A percentile compares a stretch with the other conserved stretches of the same genome.
phyloP scores from a whole-genome alignment of 2,888 invertebrate species.

The Dicranocentrus wangi region DNA sequence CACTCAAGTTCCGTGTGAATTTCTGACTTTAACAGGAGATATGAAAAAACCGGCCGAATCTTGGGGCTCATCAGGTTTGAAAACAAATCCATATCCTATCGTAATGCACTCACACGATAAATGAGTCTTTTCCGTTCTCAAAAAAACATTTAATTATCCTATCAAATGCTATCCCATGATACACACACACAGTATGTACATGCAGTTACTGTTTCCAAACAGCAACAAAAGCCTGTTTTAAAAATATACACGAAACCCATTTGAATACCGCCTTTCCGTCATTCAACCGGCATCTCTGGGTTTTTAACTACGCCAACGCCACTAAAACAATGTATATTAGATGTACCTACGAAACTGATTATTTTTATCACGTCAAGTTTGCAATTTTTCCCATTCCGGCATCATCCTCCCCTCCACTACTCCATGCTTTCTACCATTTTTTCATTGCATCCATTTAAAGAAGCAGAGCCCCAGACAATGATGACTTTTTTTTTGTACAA shows the following conservation, averaged over 20 bases:
- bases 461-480: background rate
- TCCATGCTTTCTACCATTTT: background rate
- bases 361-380: constrained; percentile 15
- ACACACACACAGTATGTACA: background rate
- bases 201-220: no score
- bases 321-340: no score
- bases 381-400: constrained; percentile 25
- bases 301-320: no score
- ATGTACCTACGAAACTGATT: no score
- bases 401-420: background rate
- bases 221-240: no score
- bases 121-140: constrained; percentile 45
- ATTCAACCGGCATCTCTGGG: no score
- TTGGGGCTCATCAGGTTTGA: constrained; percentile 31
- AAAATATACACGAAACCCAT: no score
- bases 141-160: constrained; percentile 20
- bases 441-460: background rate
- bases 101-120: constrained; percentile 12
- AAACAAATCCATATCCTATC: background rate
- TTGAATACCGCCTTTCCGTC: no score
- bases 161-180: background rate
- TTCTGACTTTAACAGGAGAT: background rate
- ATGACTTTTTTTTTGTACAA: constrained; percentile 2
- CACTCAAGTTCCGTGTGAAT: constrained; percentile 8
- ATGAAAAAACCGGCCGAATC: constrained; percentile 3